Evolutionary conservation across 2,888 invertebrate species (phyloP), one percentile per base, ranked within the genome.

Genomic region (Myopa tessellatipennis): DNA sequence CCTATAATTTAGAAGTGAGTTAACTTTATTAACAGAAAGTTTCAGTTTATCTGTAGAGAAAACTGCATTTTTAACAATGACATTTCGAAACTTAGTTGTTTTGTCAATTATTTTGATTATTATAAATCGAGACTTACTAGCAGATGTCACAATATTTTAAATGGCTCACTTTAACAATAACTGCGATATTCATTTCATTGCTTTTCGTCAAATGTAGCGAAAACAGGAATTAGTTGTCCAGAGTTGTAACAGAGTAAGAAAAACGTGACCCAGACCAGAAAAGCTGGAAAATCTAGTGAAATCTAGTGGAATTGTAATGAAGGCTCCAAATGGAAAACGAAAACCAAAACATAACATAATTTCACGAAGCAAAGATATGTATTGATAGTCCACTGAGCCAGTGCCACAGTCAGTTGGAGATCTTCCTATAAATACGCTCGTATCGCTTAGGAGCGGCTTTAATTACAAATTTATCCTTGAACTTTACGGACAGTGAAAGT

Each of bases 391-490:
- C 55, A 70, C 70, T 55, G 55, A 55, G 70, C 34, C 55, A 36
- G 55, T 16, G 70, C 36, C 50, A 68, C 45, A 40, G 38, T 45
- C 67, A 36, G 60, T 7, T 45, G 74, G 69, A 26, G 50, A 16
- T 26, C 38, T 38, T 60, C 77, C 81, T 84, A 85, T 85, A 85
- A 83, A 85, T 83, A 84, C 82, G 82, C 76, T 81, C 80, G 76
- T 81, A 79, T 77, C 76, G 77, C 77, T 77, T 77, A 80, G 79
- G 82, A 82, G 83, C 83, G 82, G 83, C 84, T 85, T 87, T 88
- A 88, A 88, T 87, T 84, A 85, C 84, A 82, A 83, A 85, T 84
- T 86, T 88, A 87, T 88, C 88, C 88, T 88, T 88, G 88, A 88
- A 87, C 86, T 85, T 86, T 83, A 80, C 72, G 79, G 80, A 79